Percentiles rank a stretch among this genome's conserved stretches.
phyloP scores from a whole-genome alignment of 2,797 vertebrate genomes.

The Zenarchopterus dispar region DNA sequence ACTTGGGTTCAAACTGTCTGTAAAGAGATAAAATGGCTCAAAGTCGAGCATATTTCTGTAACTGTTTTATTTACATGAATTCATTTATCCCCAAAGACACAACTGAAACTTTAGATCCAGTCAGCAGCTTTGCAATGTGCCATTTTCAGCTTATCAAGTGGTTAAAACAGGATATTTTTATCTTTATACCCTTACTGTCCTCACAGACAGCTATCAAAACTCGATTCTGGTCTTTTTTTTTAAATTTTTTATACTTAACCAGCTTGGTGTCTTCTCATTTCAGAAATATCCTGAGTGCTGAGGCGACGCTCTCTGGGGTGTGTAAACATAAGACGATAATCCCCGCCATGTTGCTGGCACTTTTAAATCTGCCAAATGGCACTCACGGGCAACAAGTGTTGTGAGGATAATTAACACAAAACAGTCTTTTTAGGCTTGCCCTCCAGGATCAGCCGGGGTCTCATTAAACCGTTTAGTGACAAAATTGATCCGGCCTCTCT shows the following conservation, averaged over 20 bases:
- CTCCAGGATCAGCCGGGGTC: constrained; percentile 18
- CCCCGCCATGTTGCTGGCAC: constrained; percentile 26
- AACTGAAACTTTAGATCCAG: no score
- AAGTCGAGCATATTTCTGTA: no score
- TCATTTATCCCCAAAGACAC: no score
- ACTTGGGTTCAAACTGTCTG: no score
- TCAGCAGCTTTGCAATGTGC: not conserved
- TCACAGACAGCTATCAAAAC: not conserved
- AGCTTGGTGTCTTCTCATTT: constrained; percentile 38
- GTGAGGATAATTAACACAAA: constrained; percentile 51
- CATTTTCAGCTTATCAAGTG: not conserved
- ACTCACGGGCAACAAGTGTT: constrained; percentile 45
- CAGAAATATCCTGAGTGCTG: constrained; percentile 11
- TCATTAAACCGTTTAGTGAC: constrained; percentile 63
- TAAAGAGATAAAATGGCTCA: no score
- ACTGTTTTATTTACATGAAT: no score
- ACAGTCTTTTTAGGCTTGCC: constrained; percentile 23
- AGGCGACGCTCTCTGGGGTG: constrained; percentile 21
- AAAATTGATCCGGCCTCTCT: constrained; percentile 47
- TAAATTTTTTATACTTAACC: constrained; percentile 14
- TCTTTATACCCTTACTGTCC: no score
- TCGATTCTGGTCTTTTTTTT: not conserved
- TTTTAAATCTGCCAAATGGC: constrained; percentile 56
- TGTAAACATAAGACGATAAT: constrained; percentile 55
- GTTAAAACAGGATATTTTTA: no score